Evolutionary conservation across 2,888 invertebrate species (phyloP).

Genomic region (Leucophenga montana): DNA sequence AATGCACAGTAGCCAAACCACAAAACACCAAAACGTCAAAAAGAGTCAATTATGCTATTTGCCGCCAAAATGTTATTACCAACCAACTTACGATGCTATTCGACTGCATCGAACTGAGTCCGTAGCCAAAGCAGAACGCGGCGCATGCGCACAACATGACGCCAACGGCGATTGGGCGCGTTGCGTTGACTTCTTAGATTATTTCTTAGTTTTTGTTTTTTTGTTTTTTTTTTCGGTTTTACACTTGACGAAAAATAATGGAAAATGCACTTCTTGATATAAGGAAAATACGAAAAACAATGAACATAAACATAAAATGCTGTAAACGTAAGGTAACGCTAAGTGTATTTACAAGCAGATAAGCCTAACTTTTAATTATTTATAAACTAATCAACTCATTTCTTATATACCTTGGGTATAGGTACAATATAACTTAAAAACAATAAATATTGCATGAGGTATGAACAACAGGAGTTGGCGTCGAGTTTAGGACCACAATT

Average conservation of each 20-base stretch:
- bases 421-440: too few species aligned
- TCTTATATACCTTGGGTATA: too few species aligned
- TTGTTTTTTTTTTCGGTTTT: constrained; percentile 30
- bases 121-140: constrained; percentile 35
- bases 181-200: constrained; percentile 20
- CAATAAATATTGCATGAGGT: too few species aligned
- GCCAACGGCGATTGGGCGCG: constrained; percentile 62
- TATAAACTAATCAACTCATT: too few species aligned
- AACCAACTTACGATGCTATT: not conserved
- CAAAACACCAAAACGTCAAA: constrained; percentile 6
- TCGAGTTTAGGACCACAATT: too few species aligned
- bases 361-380: too few species aligned
- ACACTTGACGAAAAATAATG: constrained; percentile 17
- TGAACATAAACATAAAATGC: not conserved
- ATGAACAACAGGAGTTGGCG: too few species aligned
- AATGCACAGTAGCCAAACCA: constrained; percentile 31
- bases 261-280: too few species aligned
- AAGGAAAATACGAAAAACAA: not conserved
- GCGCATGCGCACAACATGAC: constrained; percentile 62
- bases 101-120: constrained; percentile 34
- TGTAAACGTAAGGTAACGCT: not conserved
- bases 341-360: not conserved
- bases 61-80: constrained; percentile 49
- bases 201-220: constrained; percentile 48
- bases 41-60: constrained; percentile 61